Percentiles rank a stretch among this genome's conserved stretches.
phyloP scores from a whole-genome alignment of 1,140 invertebrate genomes.

The Cardiocondyla obscurior region DNA sequence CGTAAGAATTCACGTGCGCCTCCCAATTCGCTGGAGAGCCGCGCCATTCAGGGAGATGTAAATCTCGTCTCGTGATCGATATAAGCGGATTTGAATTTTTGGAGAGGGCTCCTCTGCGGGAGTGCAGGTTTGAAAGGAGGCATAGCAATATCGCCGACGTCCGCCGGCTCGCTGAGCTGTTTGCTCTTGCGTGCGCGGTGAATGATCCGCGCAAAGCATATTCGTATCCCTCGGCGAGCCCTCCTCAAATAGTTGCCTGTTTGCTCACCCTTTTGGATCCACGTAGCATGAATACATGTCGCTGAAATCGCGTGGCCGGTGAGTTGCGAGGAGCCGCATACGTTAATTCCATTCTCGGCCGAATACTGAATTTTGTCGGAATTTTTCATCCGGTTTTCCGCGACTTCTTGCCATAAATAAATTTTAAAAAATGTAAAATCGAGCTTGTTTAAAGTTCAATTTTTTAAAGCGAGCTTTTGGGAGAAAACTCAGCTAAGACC shows the following conservation, averaged over 20 bases:
- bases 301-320: slow-evolving; percentile 56
- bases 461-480: not conserved
- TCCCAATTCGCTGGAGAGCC: not conserved
- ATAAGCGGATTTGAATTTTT: slow-evolving; percentile 49
- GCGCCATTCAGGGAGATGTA: not conserved
- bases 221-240: slow-evolving; percentile 64
- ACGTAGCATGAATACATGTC: slow-evolving; percentile 63
- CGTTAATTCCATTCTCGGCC: slow-evolving; percentile 57
- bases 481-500: not conserved
- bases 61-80: slow-evolving; percentile 26
- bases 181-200: slow-evolving; percentile 51
- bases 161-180: slow-evolving; percentile 59
- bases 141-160: slow-evolving; percentile 48
- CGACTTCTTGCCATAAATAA: too few species aligned
- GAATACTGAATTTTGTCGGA: not conserved
- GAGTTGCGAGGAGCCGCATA: not conserved
- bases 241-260: slow-evolving; percentile 72
- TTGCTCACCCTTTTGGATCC: slow-evolving; percentile 64
- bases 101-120: not conserved
- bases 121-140: slow-evolving; percentile 49
- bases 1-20: slow-evolving; percentile 1
- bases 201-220: slow-evolving; percentile 66
- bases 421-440: not conserved
- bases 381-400: slow-evolving; percentile 29
- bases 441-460: not conserved